Evolutionary conservation across 2,113 vertebrate genomes (phyloP).

Genomic region (Speoplatyrhinus poulsoni): DNA sequence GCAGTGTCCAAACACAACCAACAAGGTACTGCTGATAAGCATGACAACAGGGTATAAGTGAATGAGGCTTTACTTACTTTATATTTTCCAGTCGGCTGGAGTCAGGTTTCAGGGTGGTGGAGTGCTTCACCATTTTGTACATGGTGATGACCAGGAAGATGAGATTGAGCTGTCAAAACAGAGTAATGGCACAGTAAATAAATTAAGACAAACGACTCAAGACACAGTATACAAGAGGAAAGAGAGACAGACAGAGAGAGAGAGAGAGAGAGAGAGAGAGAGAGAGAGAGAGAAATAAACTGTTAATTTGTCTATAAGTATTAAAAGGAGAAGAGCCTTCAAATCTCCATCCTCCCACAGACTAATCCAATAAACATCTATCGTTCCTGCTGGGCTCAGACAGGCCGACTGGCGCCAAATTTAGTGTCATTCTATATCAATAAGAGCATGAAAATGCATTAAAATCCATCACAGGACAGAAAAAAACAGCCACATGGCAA

Average conservation of each 20-base stretch:
- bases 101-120: slow-evolving; percentile 98
- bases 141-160: slow-evolving; percentile 99
- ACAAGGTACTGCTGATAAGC: slow-evolving; percentile 33
- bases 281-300: slow-evolving; percentile 36
- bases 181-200: slow-evolving; percentile 75
- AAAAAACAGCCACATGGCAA: slow-evolving; percentile 49
- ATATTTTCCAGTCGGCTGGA: slow-evolving; percentile 99
- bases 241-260: slow-evolving; percentile 13
- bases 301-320: slow-evolving; percentile 70
- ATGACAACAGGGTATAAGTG: slow-evolving; percentile 45
- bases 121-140: slow-evolving; percentile 99
- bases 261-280: slow-evolving; percentile 20
- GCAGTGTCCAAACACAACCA: slow-evolving; percentile 23
- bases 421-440: slow-evolving; percentile 81
- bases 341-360: slow-evolving; percentile 68
- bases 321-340: slow-evolving; percentile 70
- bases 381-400: slow-evolving; percentile 68
- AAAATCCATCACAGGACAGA: slow-evolving; percentile 70
- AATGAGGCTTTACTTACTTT: slow-evolving; percentile 88
- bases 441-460: slow-evolving; percentile 78
- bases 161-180: slow-evolving; percentile 95
- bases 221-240: slow-evolving; percentile 30
- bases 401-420: slow-evolving; percentile 77
- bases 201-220: slow-evolving; percentile 56
- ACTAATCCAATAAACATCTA: slow-evolving; percentile 79